phyloP scores from a whole-genome alignment of 2,888 invertebrate species.

The Dexiosoma caninum region DNA sequence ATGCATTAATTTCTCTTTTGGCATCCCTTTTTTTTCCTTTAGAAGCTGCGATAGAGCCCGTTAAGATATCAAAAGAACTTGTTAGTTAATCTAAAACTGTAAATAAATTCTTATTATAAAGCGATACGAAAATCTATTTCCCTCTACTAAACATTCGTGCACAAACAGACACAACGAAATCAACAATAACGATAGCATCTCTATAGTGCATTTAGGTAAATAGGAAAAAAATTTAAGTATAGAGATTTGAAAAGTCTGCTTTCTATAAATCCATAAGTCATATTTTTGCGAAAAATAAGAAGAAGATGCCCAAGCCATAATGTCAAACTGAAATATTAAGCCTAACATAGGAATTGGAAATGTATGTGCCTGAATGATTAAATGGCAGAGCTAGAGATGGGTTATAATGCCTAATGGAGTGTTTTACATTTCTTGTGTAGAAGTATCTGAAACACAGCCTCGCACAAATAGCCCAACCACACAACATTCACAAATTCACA shows the following conservation, averaged over 20 bases:
- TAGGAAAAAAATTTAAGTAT: conserved; percentile 18
- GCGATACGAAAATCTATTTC: background rate
- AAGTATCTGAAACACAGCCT: background rate
- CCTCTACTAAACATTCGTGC: background rate
- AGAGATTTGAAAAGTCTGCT: background rate
- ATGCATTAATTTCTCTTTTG: background rate
- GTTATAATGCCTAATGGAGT: background rate
- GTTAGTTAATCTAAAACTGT: no score
- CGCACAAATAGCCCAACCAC: no score
- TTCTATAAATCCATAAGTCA: background rate
- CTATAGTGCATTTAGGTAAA: no score
- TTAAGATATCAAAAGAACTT: no score
- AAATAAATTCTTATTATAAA: conserved; percentile 26
- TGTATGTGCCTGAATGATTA: background rate
- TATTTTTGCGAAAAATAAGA: background rate
- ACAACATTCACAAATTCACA: no score
- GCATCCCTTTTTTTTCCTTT: no score
- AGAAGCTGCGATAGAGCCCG: no score
- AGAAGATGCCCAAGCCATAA: background rate
- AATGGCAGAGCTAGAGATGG: background rate
- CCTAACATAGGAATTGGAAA: conserved; percentile 12
- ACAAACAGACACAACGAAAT: background rate
- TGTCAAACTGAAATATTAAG: conserved; percentile 46
- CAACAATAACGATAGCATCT: conserved; percentile 35
- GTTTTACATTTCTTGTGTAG: conserved; percentile 37